phyloP scores from a whole-genome alignment of 1,140 invertebrate genomes.

The Musca vetustissima region DNA sequence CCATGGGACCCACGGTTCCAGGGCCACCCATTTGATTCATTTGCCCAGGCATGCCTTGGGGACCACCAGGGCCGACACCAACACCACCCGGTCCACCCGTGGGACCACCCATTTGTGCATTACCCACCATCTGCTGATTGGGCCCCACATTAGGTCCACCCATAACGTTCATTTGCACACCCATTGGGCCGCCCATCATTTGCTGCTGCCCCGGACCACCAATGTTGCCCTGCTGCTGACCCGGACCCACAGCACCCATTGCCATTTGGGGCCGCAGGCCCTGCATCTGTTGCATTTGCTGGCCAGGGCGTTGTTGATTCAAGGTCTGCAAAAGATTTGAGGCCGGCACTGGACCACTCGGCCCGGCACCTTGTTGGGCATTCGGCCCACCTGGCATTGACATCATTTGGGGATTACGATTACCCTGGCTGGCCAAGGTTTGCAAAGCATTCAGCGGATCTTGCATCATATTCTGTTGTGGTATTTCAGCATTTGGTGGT shows the following conservation, averaged over 20 bases:
- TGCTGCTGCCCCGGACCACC: constrained; percentile 35
- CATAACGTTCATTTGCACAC: constrained; percentile 43
- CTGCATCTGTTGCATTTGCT: constrained; percentile 50
- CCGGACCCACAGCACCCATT: constrained; percentile 28
- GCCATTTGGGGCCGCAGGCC: constrained; percentile 48
- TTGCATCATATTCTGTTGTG: constrained; percentile 58
- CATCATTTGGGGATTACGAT: constrained; percentile 65
- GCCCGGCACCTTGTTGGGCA: constrained; percentile 57
- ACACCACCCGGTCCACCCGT: constrained; percentile 52
- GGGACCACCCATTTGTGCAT: constrained; percentile 26
- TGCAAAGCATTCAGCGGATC: constrained; percentile 87
- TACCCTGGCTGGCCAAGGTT: constrained; percentile 78
- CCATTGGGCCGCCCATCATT: constrained; percentile 59
- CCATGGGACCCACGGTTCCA: constrained; percentile 46
- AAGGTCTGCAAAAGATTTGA: constrained; percentile 49
- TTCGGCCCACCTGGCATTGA: constrained; percentile 57
- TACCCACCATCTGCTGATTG: constrained; percentile 40
- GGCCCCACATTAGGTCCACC: constrained; percentile 51
- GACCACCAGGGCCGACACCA: constrained; percentile 57
- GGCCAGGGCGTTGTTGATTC: constrained; percentile 50
- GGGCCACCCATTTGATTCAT: constrained; percentile 54
- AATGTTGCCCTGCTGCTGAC: constrained; percentile 17
- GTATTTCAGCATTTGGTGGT: constrained; percentile 45
- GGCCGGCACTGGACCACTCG: constrained; percentile 43
- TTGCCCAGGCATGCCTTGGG: constrained; percentile 49